Evolutionary conservation across 2,888 invertebrate species (phyloP), one percentile per base, ranked within the genome.

Genomic region (Euzetes globulus): DNA sequence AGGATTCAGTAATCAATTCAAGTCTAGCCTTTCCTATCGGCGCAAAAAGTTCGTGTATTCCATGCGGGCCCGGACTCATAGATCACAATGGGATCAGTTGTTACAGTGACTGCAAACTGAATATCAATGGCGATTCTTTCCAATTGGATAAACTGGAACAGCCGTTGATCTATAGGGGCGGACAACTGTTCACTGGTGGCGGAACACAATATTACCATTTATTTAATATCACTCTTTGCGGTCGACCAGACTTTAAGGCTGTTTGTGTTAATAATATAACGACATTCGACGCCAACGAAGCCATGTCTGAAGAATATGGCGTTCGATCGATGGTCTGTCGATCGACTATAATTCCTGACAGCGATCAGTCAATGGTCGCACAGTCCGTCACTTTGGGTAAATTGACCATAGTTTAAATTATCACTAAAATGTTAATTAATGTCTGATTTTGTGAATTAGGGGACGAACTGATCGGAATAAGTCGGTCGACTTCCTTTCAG

Each of bases 181-280:
- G 80, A 76, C 80, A 81, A 13, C 78, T 83, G 47, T 83, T 83
- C 76, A 83, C 83, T 7, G 83, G 84, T 0, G 84, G 84, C 78
- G 86, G 86, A n/a, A 85, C 84, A 27, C 83, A 84, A 79, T 86
- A 85, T 79, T 85, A 82, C 79, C 85, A 86, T 79, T 80, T 83
- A 33, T 86, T 85, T 79, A 85, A 85, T 79, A 82, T 86, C 52
- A 84, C 84, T 71, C 81, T 86, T 27, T 86, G 86, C 81, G 83
- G 84, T 11, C 80, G 80, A 9, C 79, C 80, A 7, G 74, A 74
- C n/a, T 52, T 29, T 13, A 27, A 78, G 29, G 81, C 81, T 0
- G 76, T 79, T n/a, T 85, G 85, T 79, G 78, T 80, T 71, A 85
- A 85, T 78, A 85, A 85, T 77, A 83, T 85, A 2, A 81, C 84